Percentiles rank a stretch among this genome's conserved stretches.
These are phyloP conservation scores for Macrostomum lignano DNA, from an alignment of 1,140 invertebrate species.

Conservation along the genomic window DNA sequence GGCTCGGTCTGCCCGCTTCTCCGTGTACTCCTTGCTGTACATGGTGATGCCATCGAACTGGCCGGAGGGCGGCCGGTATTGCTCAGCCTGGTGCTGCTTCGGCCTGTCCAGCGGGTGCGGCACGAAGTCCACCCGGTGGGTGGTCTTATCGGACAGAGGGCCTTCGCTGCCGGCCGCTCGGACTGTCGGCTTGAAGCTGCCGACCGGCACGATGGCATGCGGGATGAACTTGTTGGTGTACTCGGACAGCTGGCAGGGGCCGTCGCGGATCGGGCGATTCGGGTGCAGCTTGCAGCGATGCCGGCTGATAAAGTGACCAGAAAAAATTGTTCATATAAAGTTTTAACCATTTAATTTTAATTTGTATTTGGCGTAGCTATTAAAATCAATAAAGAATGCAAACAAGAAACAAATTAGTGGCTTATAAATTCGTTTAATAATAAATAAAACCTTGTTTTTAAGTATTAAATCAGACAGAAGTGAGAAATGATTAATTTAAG, in stretches of 20 bases:
- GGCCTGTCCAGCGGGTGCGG: slow-evolving; percentile 15
- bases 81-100: slow-evolving; percentile 12
- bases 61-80: slow-evolving; percentile 17
- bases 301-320: background rate
- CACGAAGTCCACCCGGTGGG: slow-evolving; percentile 17
- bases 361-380: too few species aligned
- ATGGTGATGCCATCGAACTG: slow-evolving; percentile 21
- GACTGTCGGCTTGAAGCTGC: slow-evolving; percentile 9
- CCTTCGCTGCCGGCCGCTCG: slow-evolving; percentile 6
- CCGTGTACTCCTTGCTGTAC: slow-evolving; percentile 26
- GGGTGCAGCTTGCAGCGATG: slow-evolving; percentile 1
- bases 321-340: background rate
- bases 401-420: too few species aligned
- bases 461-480: too few species aligned
- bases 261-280: background rate
- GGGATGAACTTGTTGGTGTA: slow-evolving; percentile 10
- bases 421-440: too few species aligned
- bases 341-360: too few species aligned
- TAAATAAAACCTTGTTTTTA: too few species aligned
- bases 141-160: slow-evolving; percentile 11
- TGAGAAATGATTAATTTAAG: too few species aligned
- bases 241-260: slow-evolving; percentile 10
- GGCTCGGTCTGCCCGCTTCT: slow-evolving; percentile 14
- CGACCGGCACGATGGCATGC: slow-evolving; percentile 6
- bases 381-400: too few species aligned